These are phyloP conservation scores for Pseudolaguvia tuberculata DNA, from an alignment of 2,113 vertebrate species.

Conservation along the genomic window DNA sequence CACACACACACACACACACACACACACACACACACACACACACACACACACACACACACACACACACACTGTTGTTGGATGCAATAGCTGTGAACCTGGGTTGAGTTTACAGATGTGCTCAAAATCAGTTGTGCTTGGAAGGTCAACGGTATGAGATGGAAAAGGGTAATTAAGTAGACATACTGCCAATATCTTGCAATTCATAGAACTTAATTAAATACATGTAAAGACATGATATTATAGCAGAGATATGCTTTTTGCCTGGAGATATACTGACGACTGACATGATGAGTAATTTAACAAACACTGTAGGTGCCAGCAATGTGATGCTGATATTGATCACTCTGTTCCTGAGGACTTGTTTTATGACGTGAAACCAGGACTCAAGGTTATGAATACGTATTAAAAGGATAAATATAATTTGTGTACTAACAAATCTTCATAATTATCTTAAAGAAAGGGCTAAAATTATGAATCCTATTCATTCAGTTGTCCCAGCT, in stretches of 20 bases:
- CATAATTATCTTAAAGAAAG: neutral
- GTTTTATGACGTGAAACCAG: neutral
- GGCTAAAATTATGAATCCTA: no score
- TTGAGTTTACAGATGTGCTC: constrained; percentile 5
- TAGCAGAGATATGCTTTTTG: neutral
- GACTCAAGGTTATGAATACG: neutral
- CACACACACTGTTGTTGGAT: constrained; percentile 59
- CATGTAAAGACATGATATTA: neutral
- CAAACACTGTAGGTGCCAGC: neutral
- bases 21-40: no score
- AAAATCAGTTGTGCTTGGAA: neutral
- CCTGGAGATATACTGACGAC: neutral
- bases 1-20: no score
- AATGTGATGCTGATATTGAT: neutral
- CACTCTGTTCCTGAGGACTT: neutral
- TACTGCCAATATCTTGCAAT: constrained; percentile 4
- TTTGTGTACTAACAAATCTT: neutral
- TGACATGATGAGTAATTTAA: neutral
- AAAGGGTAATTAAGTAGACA: constrained; percentile 9
- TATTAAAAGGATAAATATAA: neutral
- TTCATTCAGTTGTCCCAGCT: no score
- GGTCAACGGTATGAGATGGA: neutral
- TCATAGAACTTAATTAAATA: constrained; percentile 9
- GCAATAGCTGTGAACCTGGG: constrained; percentile 17
- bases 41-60: constrained; percentile 40